phyloP scores from a whole-genome alignment of 2,113 vertebrate genomes.

The Heliornis fulica region DNA sequence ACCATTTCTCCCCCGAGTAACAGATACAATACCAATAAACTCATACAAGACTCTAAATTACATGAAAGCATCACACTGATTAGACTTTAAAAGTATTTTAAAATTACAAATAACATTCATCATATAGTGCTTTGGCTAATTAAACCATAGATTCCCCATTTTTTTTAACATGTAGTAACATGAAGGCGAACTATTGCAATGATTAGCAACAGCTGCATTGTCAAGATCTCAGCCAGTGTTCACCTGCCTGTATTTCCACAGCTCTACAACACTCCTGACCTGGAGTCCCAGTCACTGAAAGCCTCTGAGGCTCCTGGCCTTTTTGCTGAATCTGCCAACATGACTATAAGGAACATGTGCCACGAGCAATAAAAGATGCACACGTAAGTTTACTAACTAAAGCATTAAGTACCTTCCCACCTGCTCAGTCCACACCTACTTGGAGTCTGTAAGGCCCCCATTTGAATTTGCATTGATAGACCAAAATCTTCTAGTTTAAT shows the following conservation, averaged over 20 bases:
- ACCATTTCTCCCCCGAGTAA: not conserved
- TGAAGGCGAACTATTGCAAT: not conserved
- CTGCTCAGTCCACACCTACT: not conserved
- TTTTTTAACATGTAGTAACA: not conserved
- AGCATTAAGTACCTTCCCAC: not conserved
- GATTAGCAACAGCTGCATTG: not conserved
- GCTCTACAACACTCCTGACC: not conserved
- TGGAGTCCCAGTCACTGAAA: not conserved
- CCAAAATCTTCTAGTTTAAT: not conserved
- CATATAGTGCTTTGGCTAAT: not conserved
- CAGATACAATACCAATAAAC: not conserved
- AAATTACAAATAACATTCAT: not conserved
- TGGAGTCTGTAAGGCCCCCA: not conserved
- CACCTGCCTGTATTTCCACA: accelerated
- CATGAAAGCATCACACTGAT: not conserved
- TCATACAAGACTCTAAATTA: not conserved
- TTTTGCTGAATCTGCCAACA: not conserved
- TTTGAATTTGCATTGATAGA: not conserved
- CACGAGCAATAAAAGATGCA: not conserved
- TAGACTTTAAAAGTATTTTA: not conserved
- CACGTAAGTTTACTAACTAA: not conserved
- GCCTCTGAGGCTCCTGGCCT: not conserved
- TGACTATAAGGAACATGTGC: not conserved
- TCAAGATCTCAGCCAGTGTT: not conserved
- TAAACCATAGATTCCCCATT: not conserved